Conservation (phyloP, 2,888 invertebrate genomes). For the Drosophila subsilvestris region DNA sequence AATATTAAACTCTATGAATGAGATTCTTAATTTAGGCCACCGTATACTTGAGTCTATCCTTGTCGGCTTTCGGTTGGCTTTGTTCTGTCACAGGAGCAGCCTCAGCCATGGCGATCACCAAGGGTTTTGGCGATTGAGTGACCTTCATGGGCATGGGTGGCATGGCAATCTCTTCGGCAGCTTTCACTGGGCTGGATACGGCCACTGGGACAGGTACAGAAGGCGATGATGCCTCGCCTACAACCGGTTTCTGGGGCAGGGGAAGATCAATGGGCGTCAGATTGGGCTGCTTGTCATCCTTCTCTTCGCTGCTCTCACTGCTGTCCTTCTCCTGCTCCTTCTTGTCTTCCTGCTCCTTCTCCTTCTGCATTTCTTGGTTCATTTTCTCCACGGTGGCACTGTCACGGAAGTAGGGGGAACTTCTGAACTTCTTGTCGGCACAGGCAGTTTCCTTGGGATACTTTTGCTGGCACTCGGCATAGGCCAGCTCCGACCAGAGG, state of each 20-base stretch:
- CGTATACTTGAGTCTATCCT: conserved; percentile 58
- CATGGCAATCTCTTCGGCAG: conserved; percentile 45
- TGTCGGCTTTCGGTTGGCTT: conserved; percentile 33
- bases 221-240: background rate
- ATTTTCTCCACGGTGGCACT: conserved; percentile 26
- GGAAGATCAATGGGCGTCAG: conserved; percentile 17
- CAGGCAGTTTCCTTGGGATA: conserved; percentile 76
- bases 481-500: conserved; percentile 72
- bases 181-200: conserved; percentile 1
- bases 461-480: conserved; percentile 67
- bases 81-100: conserved; percentile 33
- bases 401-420: conserved; percentile 73
- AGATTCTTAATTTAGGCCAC: conserved; percentile 45
- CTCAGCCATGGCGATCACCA: conserved; percentile 40
- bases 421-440: conserved; percentile 75
- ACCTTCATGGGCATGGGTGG: conserved; percentile 60
- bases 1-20: conserved; percentile 10
- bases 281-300: conserved; percentile 30
- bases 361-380: conserved; percentile 3
- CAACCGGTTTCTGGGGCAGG: conserved; percentile 10
- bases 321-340: conserved; percentile 42
- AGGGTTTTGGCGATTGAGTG: conserved; percentile 19
- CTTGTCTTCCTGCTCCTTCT: conserved; percentile 26
- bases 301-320: conserved; percentile 60
- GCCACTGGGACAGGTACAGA: conserved; percentile 9